These are phyloP conservation scores for Linurgus olivaceus DNA, from an alignment of 2,797 vertebrate genomes.

Conservation along the genomic window DNA sequence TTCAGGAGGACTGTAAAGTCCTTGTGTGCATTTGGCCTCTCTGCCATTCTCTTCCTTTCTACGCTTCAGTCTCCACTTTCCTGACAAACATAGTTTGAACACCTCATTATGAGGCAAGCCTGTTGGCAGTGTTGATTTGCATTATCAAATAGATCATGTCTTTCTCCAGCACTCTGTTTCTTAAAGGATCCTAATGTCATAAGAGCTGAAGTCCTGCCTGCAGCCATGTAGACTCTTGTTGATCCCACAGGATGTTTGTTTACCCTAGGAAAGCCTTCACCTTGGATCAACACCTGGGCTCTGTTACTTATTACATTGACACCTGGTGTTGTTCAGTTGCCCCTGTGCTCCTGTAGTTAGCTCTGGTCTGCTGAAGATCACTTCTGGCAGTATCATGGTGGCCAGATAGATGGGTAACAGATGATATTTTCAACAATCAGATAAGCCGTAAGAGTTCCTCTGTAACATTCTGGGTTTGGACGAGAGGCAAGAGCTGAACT, in stretches of 20 bases:
- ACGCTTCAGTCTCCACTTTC: background rate
- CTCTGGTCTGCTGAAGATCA: background rate
- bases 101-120: background rate
- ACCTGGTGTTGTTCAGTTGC: background rate
- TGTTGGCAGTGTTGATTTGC: background rate
- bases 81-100: background rate
- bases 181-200: background rate
- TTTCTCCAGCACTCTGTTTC: background rate
- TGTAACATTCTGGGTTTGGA: background rate
- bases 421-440: background rate
- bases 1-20: background rate
- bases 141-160: background rate
- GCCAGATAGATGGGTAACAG: background rate
- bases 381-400: background rate
- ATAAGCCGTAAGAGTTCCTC: accelerated
- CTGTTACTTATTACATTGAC: background rate
- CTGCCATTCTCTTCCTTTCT: background rate
- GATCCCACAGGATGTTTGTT: background rate
- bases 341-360: background rate
- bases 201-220: background rate
- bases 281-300: background rate
- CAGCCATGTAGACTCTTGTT: background rate
- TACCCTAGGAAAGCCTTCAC: background rate
- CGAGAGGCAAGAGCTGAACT: background rate
- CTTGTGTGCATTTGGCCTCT: background rate